These are phyloP conservation scores for Balearica regulorum DNA, from an alignment of 2,797 vertebrate genomes.

Conservation along the genomic window DNA sequence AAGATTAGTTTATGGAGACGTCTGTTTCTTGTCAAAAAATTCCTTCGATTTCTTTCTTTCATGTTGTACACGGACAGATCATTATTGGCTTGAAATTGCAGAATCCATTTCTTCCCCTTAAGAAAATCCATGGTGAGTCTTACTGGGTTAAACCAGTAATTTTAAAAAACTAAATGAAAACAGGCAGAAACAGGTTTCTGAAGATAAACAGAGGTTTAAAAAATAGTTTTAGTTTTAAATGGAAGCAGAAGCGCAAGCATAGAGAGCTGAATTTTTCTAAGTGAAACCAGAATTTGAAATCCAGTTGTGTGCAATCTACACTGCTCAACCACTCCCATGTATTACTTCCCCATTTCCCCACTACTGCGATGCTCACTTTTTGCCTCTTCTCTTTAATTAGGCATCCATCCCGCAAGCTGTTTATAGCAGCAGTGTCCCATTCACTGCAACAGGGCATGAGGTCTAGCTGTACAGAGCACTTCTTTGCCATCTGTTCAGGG, in stretches of 20 bases:
- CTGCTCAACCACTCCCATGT: background rate
- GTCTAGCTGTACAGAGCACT: background rate
- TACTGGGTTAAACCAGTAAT: slow-evolving; percentile 29
- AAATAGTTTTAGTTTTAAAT: slow-evolving; percentile 10
- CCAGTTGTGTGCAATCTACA: background rate
- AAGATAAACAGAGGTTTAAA: slow-evolving; percentile 31
- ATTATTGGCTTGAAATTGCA: slow-evolving; percentile 49
- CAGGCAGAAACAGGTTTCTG: slow-evolving; percentile 28
- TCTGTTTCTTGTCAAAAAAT: slow-evolving; percentile 61
- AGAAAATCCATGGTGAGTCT: slow-evolving; percentile 43
- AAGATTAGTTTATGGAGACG: slow-evolving; percentile 2
- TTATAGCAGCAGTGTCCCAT: background rate
- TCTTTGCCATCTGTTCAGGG: background rate
- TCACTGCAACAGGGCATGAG: background rate
- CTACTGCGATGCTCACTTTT: background rate
- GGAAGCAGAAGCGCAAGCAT: background rate
- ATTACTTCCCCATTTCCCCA: background rate
- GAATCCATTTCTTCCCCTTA: slow-evolving; percentile 48
- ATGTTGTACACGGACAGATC: background rate
- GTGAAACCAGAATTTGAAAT: slow-evolving; percentile 15
- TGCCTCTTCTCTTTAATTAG: background rate
- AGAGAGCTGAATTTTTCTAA: background rate
- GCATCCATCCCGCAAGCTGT: background rate
- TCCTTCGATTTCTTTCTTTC: slow-evolving; percentile 50
- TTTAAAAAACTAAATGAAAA: background rate